Conservation (phyloP, 1,140 invertebrate genomes). For the Zaprionus lachaisei region DNA sequence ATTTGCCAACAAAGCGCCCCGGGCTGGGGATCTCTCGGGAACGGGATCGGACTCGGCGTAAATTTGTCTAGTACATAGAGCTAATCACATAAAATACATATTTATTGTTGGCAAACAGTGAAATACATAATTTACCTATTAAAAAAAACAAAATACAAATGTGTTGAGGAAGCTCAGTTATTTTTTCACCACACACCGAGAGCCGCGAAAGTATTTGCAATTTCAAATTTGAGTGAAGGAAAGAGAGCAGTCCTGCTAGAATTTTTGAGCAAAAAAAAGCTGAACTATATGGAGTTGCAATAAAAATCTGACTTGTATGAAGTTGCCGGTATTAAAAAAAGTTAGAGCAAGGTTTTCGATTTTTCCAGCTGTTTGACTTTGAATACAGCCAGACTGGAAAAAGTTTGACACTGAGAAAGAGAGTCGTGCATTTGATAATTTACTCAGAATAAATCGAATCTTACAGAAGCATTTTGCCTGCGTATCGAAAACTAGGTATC, state of each 20-base stretch:
- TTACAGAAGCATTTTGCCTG: neutral
- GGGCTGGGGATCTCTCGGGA: slow-evolving; percentile 12
- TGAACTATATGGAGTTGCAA: too few species aligned
- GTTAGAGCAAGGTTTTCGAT: too few species aligned
- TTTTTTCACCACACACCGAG: slow-evolving; percentile 27
- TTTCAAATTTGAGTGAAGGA: slow-evolving; percentile 1
- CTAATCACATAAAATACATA: slow-evolving; percentile 61
- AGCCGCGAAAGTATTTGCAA: neutral
- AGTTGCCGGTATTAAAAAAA: too few species aligned
- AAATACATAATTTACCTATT: slow-evolving; percentile 77
- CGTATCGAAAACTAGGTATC: neutral
- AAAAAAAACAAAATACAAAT: slow-evolving; percentile 55
- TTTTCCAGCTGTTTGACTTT: too few species aligned
- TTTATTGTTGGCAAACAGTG: slow-evolving; percentile 76
- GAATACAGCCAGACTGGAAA: too few species aligned
- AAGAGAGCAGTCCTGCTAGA: neutral
- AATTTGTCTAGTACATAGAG: slow-evolving; percentile 69
- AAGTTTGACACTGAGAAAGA: neutral
- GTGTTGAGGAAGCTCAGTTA: slow-evolving; percentile 42
- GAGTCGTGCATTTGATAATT: slow-evolving; percentile 70
- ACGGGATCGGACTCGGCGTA: slow-evolving; percentile 32
- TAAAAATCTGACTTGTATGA: too few species aligned
- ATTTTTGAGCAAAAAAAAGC: too few species aligned
- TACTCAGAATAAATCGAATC: slow-evolving; percentile 35
- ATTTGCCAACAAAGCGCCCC: slow-evolving; percentile 48